These are phyloP conservation scores for Caerostris extrusa DNA, from an alignment of 1,140 invertebrate genomes.

Conservation along the genomic window DNA sequence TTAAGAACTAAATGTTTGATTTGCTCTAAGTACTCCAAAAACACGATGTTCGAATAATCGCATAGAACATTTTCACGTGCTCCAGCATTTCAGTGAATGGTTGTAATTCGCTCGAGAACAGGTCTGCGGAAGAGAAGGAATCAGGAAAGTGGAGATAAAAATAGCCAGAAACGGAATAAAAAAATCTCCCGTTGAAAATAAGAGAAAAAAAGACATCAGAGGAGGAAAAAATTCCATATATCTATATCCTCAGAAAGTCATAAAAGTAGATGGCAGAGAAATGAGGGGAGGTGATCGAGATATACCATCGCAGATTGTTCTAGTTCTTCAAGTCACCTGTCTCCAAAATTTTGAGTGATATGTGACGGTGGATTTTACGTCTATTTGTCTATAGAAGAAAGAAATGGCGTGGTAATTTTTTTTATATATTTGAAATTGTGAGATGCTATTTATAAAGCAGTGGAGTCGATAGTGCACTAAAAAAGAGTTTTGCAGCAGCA, in stretches of 20 bases:
- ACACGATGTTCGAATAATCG: background rate
- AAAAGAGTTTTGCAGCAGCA: background rate
- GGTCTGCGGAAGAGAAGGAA: background rate
- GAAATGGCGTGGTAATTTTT: constrained; percentile 28
- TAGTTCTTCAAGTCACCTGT: constrained; percentile 70
- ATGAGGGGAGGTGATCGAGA: constrained; percentile 51
- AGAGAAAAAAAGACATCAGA: constrained; percentile 7
- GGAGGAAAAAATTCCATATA: constrained; percentile 45
- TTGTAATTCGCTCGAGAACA: constrained; percentile 13
- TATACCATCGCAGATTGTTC: constrained; percentile 61
- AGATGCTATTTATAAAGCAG: constrained; percentile 42
- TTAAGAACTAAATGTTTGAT: background rate
- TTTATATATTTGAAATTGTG: constrained; percentile 39
- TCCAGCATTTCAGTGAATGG: background rate
- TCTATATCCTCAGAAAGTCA: constrained; percentile 40
- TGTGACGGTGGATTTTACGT: constrained; percentile 43
- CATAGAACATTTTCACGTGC: background rate
- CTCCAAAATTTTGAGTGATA: constrained; percentile 71
- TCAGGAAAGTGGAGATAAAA: background rate
- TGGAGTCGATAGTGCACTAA: constrained; percentile 49
- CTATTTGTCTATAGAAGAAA: constrained; percentile 45
- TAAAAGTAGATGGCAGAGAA: constrained; percentile 48
- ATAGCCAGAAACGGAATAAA: background rate
- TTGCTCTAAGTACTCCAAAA: background rate
- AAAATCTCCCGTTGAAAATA: constrained; percentile 2